Evolutionary conservation across 2,797 vertebrate genomes (phyloP), one percentile per base, ranked within the genome.

Genomic region (Oreonectes daqikongensis): DNA sequence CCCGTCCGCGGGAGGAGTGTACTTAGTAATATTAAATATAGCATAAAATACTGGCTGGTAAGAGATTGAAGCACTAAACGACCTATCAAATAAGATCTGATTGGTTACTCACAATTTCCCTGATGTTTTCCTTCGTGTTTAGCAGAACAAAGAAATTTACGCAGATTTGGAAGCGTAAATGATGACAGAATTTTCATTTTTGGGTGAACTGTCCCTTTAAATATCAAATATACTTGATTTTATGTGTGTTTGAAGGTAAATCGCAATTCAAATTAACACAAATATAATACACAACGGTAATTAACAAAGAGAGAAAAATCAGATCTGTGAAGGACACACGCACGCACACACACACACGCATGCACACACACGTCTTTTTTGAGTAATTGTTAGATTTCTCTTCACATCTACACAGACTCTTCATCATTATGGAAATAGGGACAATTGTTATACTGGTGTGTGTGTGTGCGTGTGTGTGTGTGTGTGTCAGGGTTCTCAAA

Each of bases 351-450:
- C n/a, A n/a, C n/a, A n/a, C n/a, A n/a, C n/a, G n/a, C n/a, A n/a
- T n/a, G 2, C 17, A 2, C 15, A 15, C 42, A 40, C 38, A 17
- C 15, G 4, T 17, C 46, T 53, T 72, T 63, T 69, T 61, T 52
- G 68, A 90, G 88, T 90, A 89, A 91, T 92, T 89, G 89, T 89
- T 90, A 88, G 88, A 89, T 90, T 89, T 87, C 30, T 70, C 18
- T 17, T 75, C 60, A 78, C 50, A 75, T 79, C 59, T 40, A 30
- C 66, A 64, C 55, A 83, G 71, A 63, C 60, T 81, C 66, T 67
- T 52, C 61, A 79, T 86, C 82, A 79, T 84, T 84, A 85, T 81
- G 82, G 80, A 83, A 83, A 85, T 85, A 75, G 76, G 65, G 78
- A 76, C 72, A 85, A 81, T 85, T 77, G 68, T 78, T 77, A 84